Percentiles rank a stretch among this genome's conserved stretches.
phyloP scores from a whole-genome alignment of 2,797 vertebrate genomes.

The Poliocrania exsul region DNA sequence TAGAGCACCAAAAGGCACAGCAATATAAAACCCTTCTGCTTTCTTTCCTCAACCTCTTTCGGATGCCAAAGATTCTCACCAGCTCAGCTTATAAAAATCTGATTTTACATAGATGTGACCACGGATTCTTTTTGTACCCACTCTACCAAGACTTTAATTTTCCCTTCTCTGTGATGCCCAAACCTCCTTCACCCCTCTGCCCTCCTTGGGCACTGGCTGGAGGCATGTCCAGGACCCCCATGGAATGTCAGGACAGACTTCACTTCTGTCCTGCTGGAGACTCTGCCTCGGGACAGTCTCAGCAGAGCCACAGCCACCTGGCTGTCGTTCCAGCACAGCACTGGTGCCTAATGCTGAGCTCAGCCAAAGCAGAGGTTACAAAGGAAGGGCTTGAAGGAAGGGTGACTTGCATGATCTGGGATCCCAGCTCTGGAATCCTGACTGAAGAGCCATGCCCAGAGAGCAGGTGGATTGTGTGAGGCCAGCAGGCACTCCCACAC shows the following conservation, averaged over 20 bases:
- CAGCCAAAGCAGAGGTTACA: not conserved
- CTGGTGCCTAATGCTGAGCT: not conserved
- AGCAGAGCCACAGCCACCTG: not conserved
- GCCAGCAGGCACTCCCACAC: not conserved
- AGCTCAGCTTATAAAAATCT: not conserved
- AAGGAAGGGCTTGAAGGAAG: not conserved
- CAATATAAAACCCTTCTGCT: not conserved
- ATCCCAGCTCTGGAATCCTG: not conserved
- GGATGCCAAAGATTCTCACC: not conserved
- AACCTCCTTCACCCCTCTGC: not conserved
- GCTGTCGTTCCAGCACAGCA: not conserved
- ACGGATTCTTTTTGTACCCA: not conserved
- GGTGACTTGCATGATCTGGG: not conserved
- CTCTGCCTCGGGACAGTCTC: not conserved
- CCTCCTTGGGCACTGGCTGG: not conserved
- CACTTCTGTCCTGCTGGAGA: not conserved
- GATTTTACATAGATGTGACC: not conserved
- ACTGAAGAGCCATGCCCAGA: not conserved
- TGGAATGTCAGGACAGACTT: fast-evolving
- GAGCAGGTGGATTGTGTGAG: not conserved
- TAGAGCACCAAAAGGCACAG: not conserved
- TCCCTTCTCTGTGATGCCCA: not conserved
- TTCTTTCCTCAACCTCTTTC: not conserved
- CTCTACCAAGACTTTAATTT: not conserved
- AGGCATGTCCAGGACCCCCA: not conserved